Base-by-base conservation (phyloP, 2,797 vertebrate species). In the Yasuhikotakia modesta region DNA sequence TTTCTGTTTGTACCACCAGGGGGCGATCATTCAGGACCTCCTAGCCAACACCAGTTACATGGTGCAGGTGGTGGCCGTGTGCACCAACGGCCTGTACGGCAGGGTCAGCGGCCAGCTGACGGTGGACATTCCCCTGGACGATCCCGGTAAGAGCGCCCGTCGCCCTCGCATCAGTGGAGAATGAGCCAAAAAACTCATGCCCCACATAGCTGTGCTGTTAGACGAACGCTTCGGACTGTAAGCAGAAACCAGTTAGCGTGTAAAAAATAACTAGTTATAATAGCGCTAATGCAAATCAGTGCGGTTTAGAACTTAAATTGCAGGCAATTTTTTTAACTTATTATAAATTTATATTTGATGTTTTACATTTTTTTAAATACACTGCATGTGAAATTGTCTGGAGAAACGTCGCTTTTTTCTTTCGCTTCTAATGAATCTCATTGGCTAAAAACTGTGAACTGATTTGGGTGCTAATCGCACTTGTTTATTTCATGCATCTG, bases 11-110 rank as follows among this genome's bases (percentile, higher is more conserved):
- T 81, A 84, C 78, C 91, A 77, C 82, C 86, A 99, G 97, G 97
- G 97, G 45, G 97, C 97, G 68, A 97, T 99, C 86, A 90, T 99
- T 19, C 94, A 94, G 73, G 94, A 96, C 84, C 90, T 99, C 74
- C 50, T 92, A 53, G 91, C 95, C 85, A 98, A 99, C 85, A 94
- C 91, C 83, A 99, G 95, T 91, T 99, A 99, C 5, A 90, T 92
- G 87, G 87, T 99, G 81, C 95, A 96, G 87, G 95, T 99, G 88
- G 95, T 97, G 88, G 96, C 97, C 22, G 90, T 99, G 84, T 99
- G 97, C 88, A 92, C 93, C 86, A 96, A 96, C 46, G 95, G 96
- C 70, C 94, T 96, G 12, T 93, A 94, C 82, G 97, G 97, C 85
- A 96, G 95, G 72, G 83, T 91, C 77, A 99, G 97, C 79, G 94